Base-by-base conservation (phyloP, 2,888 invertebrate genomes). In the Philhelius pedissequus region DNA sequence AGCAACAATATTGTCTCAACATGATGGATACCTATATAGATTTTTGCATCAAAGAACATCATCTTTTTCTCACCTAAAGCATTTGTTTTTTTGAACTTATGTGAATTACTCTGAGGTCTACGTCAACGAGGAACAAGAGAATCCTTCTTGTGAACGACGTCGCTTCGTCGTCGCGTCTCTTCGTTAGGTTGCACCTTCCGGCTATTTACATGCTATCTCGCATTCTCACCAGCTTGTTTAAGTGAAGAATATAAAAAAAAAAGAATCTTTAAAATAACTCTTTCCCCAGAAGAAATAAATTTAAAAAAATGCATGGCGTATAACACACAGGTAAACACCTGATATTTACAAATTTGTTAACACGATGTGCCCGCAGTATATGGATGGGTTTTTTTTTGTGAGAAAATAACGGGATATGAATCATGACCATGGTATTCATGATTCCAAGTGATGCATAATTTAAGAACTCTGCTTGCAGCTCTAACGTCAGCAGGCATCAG, bases 391-490 rank as follows among this genome's bases (percentile, higher is more conserved):
- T 56, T 13, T 56, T 13, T 84, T 87, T 89, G 89, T 89, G 87
- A 88, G 88, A 88, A 90, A 87, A 88, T 90, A 91, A 90, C 91
- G 90, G 91, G 89, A 90, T 88, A 89, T 90, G 90, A 90, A 90
- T 90, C 91, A 91, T 90, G 90, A 90, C 90, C 89, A 89, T 89
- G 90, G 89, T 89, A 90, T 88, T 89, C 89, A 89, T 89, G 90
- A 89, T 90, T 89, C 89, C 88, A 88, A 89, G 88, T 89, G 70
- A 78, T 80, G 86, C 83, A 84, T 84, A 84, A 75, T 79, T 84
- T 79, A 84, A 84, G 75, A 84, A 48, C 58, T 38, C 35, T 38
- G 69, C 69, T 56, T 52, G 79, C 75, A 69, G 68, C 81, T 75
- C 62, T 69, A 54, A 32, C 56, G 22, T 38, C 60, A 60, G 60